Percentiles rank a stretch among this genome's conserved stretches.
Conservation (phyloP, 2,888 invertebrate genomes). For the Ennomos erosarius region DNA sequence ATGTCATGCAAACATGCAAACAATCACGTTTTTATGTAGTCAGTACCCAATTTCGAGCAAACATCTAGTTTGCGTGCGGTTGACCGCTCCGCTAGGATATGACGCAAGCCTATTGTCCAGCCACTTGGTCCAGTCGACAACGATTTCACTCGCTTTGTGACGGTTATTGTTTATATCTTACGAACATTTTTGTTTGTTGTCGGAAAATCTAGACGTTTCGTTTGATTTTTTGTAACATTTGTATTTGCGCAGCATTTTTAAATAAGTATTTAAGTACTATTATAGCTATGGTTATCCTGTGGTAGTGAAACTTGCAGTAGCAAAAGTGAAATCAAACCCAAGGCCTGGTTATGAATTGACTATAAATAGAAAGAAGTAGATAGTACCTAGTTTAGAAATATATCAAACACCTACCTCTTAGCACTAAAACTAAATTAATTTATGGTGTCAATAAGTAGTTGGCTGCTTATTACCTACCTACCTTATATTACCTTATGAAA, state of each 20-base stretch:
- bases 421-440: too few relatives aligned
- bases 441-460: too few relatives aligned
- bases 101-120: slow-evolving; percentile 70
- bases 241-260: neutral
- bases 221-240: neutral
- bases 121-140: slow-evolving; percentile 62
- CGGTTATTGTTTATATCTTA: slow-evolving; percentile 51
- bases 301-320: too few relatives aligned
- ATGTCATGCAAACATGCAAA: too few relatives aligned
- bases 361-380: too few relatives aligned
- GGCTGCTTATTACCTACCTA: too few relatives aligned
- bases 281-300: too few relatives aligned
- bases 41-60: slow-evolving; percentile 44
- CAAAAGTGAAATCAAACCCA: too few relatives aligned
- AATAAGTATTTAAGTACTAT: too few relatives aligned
- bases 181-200: slow-evolving; percentile 9
- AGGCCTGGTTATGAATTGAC: too few relatives aligned
- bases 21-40: slow-evolving; percentile 44
- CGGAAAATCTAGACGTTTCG: slow-evolving; percentile 7
- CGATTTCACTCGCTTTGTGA: slow-evolving; percentile 66
- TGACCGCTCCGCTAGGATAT: slow-evolving; percentile 54
- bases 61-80: slow-evolving; percentile 48
- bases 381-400: too few relatives aligned
- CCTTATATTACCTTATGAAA: slow-evolving; percentile 1
- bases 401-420: too few relatives aligned